Evolutionary conservation across 2,797 vertebrate species (phyloP), one percentile per base, ranked within the genome.

Genomic region (Labroides dimidiatus): DNA sequence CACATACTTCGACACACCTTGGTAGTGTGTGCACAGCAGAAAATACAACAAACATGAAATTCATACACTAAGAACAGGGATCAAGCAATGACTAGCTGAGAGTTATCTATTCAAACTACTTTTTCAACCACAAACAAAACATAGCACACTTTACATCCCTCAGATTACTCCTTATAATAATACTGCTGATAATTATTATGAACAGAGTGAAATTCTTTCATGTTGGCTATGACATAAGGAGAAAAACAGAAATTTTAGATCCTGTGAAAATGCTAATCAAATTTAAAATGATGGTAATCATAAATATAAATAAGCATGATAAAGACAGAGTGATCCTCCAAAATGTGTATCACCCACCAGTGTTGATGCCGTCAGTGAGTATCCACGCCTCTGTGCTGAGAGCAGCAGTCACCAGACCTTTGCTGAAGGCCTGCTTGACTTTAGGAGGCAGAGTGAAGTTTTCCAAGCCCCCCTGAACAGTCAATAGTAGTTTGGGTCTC

Each of bases 351-450:
- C 39, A 48, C 78, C 19, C 88, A 97, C 98, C 97, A 0, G 93
- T 95, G 76, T 97, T 97, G 68, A 97, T 95, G 84, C 98, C 98
- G 76, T 98, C 97, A 0, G 97, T 98, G 71, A 99, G 87, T 75
- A 99, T 98, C 98, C 97, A 99, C 0, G 97, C 97, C 63, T 95
- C 97, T 1, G 97, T 97, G 66, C 95, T 98, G 83, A 96, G 94
- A 4, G 98, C 96, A 62, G 97, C 96, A 65, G 93, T 96, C 69
- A 98, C 90, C 81, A 99, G 91, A 14, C 97, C 97, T 87, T 95
- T 96, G 83, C 95, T 95, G 84, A 99, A 97, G 73, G 95, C 86
- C 77, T 96, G 94, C 41, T 95, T 94, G 51, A 98, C 88, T 75
- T 96, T 97, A 11, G 93, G 90, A 6, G 95, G 86, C 70, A 99